Conservation (phyloP, 2,113 vertebrate species). For the Corydoras sp. region DNA sequence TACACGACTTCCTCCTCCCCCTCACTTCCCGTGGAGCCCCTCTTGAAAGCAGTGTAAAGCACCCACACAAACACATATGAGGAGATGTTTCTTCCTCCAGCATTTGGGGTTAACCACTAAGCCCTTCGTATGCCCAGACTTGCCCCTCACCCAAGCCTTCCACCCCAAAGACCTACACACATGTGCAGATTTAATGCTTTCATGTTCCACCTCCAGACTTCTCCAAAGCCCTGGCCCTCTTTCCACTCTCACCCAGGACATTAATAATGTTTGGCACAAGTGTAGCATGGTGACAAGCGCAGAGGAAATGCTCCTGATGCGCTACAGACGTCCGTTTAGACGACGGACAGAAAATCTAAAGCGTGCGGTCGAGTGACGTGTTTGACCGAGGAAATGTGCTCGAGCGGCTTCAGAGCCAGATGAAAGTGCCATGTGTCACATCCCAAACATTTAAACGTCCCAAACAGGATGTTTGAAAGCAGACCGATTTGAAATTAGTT, state of each 20-base stretch:
- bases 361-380: conserved; percentile 9
- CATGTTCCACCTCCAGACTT: conserved; percentile 15
- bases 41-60: conserved; percentile 46
- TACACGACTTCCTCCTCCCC: conserved; percentile 58
- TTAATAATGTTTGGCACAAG: conserved; percentile 16
- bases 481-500: not conserved
- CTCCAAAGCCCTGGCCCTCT: not conserved
- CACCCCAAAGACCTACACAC: conserved; percentile 46
- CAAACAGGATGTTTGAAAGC: conserved; percentile 23
- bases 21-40: conserved; percentile 49
- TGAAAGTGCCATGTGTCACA: conserved; percentile 25
- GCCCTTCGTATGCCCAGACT: conserved; percentile 15
- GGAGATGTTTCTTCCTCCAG: conserved; percentile 42
- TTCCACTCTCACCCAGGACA: conserved; percentile 9
- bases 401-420: conserved; percentile 8
- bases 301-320: conserved; percentile 18
- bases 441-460: conserved; percentile 22
- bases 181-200: conserved; percentile 20
- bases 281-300: not conserved
- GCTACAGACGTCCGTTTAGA: conserved; percentile 12
- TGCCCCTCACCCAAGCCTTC: conserved; percentile 12
- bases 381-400: conserved; percentile 16
- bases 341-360: conserved; percentile 16
- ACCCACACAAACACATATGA: conserved; percentile 50
- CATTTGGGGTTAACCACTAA: conserved; percentile 46